These are phyloP conservation scores for Drosophila ironensis DNA, from an alignment of 1,140 invertebrate species.

Conservation along the genomic window DNA sequence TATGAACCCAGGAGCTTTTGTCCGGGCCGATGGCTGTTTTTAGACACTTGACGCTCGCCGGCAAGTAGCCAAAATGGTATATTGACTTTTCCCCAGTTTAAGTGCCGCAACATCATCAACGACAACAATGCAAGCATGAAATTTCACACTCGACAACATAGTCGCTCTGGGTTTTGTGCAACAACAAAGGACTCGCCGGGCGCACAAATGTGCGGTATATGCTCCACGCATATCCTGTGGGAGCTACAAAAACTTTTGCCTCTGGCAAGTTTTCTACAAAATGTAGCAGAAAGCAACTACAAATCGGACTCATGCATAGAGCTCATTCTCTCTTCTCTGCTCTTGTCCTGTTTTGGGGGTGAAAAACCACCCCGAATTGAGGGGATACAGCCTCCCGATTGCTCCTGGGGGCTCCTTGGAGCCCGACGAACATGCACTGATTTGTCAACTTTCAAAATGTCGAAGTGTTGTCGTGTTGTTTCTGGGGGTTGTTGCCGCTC, in stretches of 20 bases:
- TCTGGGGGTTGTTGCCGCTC: slow-evolving; percentile 44
- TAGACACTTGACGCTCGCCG: slow-evolving; percentile 16
- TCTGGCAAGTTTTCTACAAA: slow-evolving; percentile 53
- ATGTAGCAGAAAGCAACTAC: slow-evolving; percentile 74
- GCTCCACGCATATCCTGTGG: slow-evolving; percentile 56
- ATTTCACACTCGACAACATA: slow-evolving; percentile 75
- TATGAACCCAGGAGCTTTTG: not conserved
- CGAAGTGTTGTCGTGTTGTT: slow-evolving; percentile 67
- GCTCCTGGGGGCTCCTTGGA: slow-evolving; percentile 21
- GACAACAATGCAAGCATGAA: slow-evolving; percentile 74
- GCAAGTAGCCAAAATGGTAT: slow-evolving; percentile 23
- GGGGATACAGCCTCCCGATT: slow-evolving; percentile 20
- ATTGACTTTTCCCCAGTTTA: slow-evolving; percentile 52
- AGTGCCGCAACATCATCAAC: slow-evolving; percentile 61
- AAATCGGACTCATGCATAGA: slow-evolving; percentile 43
- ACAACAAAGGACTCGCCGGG: slow-evolving; percentile 28
- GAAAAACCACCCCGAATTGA: slow-evolving; percentile 36
- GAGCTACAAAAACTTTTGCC: slow-evolving; percentile 64
- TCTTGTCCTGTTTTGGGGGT: not conserved
- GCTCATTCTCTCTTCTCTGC: slow-evolving; percentile 12
- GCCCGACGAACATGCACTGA: slow-evolving; percentile 66
- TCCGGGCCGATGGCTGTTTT: slow-evolving; percentile 13
- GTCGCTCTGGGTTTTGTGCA: slow-evolving; percentile 38
- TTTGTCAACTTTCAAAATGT: slow-evolving; percentile 80
- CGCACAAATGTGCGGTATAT: slow-evolving; percentile 36